phyloP scores from a whole-genome alignment of 2,888 invertebrate species.

The Ditula angustiorana region DNA sequence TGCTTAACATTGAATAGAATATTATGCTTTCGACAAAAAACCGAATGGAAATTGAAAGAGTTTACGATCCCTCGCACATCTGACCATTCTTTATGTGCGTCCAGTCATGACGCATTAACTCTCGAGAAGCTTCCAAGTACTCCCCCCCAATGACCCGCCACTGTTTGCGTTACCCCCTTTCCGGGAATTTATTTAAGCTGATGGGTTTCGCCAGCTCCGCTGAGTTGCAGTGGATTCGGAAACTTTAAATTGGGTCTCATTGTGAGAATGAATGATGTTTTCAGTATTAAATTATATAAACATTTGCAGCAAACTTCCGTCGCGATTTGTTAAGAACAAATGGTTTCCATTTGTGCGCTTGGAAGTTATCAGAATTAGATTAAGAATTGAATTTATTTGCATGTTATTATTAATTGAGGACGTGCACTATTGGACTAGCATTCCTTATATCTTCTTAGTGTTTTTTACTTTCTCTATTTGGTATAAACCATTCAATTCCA shows the following conservation, averaged over 20 bases:
- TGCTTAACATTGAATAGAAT: too few species aligned
- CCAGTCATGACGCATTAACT: too few species aligned
- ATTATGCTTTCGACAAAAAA: too few species aligned
- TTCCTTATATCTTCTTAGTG: too few species aligned
- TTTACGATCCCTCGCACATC: too few species aligned
- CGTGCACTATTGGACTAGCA: not conserved
- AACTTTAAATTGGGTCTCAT: slow-evolving; percentile 13
- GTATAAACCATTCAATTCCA: too few species aligned
- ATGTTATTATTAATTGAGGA: not conserved
- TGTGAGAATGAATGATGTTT: slow-evolving; percentile 2
- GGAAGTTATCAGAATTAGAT: not conserved
- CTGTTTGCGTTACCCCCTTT: not conserved
- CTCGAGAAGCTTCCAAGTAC: too few species aligned
- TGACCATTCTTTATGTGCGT: too few species aligned
- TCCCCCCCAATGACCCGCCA: not conserved
- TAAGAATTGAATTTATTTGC: not conserved
- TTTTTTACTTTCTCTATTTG: too few species aligned
- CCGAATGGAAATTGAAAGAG: too few species aligned
- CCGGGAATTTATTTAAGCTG: slow-evolving; percentile 1
- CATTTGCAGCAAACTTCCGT: not conserved
- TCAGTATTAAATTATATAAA: not conserved
- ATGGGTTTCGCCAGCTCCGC: not conserved
- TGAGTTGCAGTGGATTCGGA: not conserved
- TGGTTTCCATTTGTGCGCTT: not conserved
- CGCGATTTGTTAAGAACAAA: slow-evolving; percentile 1